A percentile compares a stretch with the other conserved stretches of the same genome.
phyloP scores from a whole-genome alignment of 1,140 invertebrate genomes.

The Drosophila bocqueti region DNA sequence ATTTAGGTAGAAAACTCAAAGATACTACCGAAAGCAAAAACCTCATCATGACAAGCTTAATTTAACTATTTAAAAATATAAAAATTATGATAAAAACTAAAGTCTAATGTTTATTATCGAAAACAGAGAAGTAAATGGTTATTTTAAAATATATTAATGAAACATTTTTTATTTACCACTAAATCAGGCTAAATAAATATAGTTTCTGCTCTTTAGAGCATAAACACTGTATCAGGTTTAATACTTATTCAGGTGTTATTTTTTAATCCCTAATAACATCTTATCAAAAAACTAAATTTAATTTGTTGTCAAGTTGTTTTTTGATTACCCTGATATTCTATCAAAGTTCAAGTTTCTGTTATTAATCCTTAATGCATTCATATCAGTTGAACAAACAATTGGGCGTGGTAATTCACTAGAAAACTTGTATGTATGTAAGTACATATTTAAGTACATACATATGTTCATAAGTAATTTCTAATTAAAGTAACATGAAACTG shows the following conservation, averaged over 20 bases:
- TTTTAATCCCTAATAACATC: conserved; percentile 4
- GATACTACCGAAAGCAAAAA: not conserved
- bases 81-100: not conserved
- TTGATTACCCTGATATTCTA: not conserved
- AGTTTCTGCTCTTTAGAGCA: not conserved
- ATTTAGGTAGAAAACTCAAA: not conserved
- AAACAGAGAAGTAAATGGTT: not conserved
- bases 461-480: not conserved
- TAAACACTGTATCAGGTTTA: not conserved
- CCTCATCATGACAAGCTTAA: not conserved
- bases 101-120: not conserved
- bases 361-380: not conserved
- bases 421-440: too few species aligned
- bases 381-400: not conserved
- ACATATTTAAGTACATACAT: too few species aligned
- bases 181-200: too few species aligned
- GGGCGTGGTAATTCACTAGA: conserved; percentile 4
- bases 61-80: not conserved
- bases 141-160: not conserved
- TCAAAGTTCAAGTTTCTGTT: conserved; percentile 2
- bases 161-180: not conserved
- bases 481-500: not conserved
- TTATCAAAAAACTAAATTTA: conserved; percentile 19
- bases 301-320: not conserved
- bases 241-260: not conserved